Base-by-base conservation (phyloP, 2,888 invertebrate genomes). In the Zhengitettix transpicula region DNA sequence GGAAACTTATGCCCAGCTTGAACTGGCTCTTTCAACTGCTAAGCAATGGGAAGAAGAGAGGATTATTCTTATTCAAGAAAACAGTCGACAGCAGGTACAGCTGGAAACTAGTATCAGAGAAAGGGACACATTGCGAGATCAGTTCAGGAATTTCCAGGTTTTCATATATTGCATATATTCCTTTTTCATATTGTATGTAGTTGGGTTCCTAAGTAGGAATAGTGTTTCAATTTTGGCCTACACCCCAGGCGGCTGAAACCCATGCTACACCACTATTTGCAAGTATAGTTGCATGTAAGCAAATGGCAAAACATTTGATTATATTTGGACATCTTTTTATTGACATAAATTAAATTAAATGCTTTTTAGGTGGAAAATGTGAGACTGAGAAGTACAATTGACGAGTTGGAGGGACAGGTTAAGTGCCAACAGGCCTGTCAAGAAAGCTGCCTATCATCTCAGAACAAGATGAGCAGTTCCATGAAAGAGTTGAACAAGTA, bases 321-420 rank as follows among this genome's bases (percentile, higher is more conserved):
- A 28, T 28, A 28, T 28, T 28, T 28, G 28, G 28, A 7, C 7
- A 28, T 28, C 2, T 28, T 28, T 28, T 28, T 28, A 28, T 5
- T 28, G 28, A 28, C 28, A 2, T 28, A 2, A 28, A 28, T 28
- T 28, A 2, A 28, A 52, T 42, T 40, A 10, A 12, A 53, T 9
- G 41, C n/a, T 15, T 57, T 52, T 14, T 41, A 61, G 61, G n/a
- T 62, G 15, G 62, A 60, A 16, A 62, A 62, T 54, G 58, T 62
- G 51, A 55, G 55, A 16, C 53, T 62, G 11, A 58, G 53, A 15
- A 55, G 53, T 11, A 62, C 55, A n/a, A 44, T 56, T 5, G 62
- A 62, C 44, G 60, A 58, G 12, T 40, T 55, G 40, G 62, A 62
- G 41, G 58, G 58, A 0, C 58, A 62, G 15, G 16, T 60, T 2